Percentiles rank a stretch among this genome's conserved stretches.
Conservation (phyloP, 2,888 invertebrate genomes). For the Noctua janthe region DNA sequence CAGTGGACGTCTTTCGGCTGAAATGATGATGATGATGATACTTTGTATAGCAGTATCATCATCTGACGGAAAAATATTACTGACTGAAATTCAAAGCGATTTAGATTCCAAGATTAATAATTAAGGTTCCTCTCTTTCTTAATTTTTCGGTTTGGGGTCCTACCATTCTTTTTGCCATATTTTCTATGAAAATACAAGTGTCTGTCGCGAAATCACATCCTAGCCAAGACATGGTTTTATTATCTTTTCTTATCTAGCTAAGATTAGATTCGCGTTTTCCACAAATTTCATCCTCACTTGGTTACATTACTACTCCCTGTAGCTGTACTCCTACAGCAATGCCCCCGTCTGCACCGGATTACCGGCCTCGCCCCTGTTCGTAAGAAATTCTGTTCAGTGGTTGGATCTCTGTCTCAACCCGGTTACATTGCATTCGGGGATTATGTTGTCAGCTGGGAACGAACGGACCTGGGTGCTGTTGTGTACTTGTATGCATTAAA, state of each 20-base stretch:
- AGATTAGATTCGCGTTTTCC: not conserved
- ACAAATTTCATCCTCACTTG: not conserved
- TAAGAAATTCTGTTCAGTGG: constrained; percentile 23
- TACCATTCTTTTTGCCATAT: not conserved
- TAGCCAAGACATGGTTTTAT: not conserved
- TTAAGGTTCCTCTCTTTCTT: not conserved
- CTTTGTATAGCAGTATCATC: not conserved
- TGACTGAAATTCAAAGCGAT: not conserved
- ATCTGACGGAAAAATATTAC: not conserved
- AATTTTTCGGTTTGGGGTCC: not conserved
- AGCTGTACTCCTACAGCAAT: not conserved
- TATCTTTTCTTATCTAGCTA: not conserved
- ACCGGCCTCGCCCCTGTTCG: not conserved
- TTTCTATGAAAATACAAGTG: not conserved
- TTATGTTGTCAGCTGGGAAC: constrained; percentile 1
- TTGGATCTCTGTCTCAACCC: constrained; percentile 11
- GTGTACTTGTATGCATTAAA: not conserved
- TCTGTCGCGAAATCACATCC: not conserved
- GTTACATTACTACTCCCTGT: too few relatives aligned
- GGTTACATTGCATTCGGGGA: constrained; percentile 2
- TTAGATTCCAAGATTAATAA: not conserved
- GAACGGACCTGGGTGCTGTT: not conserved
- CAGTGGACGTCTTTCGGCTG: too few relatives aligned
- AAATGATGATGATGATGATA: not conserved
- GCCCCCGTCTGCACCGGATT: constrained; percentile 8